Evolutionary conservation across 1,140 invertebrate genomes (phyloP).

Genomic region (Diuraphis noxia): DNA sequence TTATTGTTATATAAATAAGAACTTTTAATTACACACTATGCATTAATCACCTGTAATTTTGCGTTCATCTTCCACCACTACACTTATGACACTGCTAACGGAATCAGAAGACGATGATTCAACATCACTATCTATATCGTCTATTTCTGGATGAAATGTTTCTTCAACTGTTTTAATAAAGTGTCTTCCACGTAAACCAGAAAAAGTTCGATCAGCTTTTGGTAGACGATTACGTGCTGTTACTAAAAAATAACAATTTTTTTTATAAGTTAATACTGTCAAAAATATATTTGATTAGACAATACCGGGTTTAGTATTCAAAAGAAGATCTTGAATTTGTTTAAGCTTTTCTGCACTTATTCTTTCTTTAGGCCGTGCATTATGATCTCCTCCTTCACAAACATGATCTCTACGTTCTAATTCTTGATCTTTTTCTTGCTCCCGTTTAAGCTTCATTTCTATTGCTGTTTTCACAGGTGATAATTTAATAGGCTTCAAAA

Average conservation of each 20-base stretch:
- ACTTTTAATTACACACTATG: not conserved
- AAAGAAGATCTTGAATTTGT: conserved; percentile 70
- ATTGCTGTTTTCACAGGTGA: conserved; percentile 51
- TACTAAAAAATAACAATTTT: conserved; percentile 1
- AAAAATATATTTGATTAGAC: not conserved
- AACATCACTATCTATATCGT: conserved; percentile 87
- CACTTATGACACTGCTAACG: conserved; percentile 81
- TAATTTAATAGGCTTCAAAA: conserved; percentile 34
- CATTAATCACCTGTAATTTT: conserved; percentile 14
- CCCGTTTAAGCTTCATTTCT: conserved; percentile 46
- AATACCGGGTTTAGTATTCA: conserved; percentile 31
- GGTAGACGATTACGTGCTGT: conserved; percentile 33
- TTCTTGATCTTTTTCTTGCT: conserved; percentile 51
- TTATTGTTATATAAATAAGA: not conserved
- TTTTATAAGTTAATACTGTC: not conserved
- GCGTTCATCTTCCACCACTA: conserved; percentile 56
- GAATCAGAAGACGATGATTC: conserved; percentile 85
- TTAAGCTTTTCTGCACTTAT: conserved; percentile 65
- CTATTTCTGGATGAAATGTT: conserved; percentile 86
- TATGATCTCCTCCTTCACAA: conserved; percentile 55
- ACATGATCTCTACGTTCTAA: conserved; percentile 54
- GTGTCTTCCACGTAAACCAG: conserved; percentile 43
- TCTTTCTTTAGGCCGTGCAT: conserved; percentile 35
- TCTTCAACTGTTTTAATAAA: conserved; percentile 64
- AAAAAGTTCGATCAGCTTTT: conserved; percentile 42